Base-by-base conservation (phyloP, 2,888 invertebrate species). In the Scaptomyza cyrtandrae region DNA sequence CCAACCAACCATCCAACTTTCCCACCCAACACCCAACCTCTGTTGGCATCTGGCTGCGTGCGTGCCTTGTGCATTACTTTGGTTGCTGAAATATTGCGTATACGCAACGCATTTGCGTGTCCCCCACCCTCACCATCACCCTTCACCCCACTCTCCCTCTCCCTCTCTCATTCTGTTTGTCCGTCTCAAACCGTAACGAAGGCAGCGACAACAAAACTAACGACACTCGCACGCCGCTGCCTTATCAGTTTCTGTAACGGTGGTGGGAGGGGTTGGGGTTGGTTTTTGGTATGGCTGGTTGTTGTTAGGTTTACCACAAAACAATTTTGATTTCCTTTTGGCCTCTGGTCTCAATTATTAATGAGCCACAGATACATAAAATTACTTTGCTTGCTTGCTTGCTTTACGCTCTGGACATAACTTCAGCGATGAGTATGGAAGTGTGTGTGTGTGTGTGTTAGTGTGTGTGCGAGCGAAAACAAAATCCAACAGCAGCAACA, bases 41-140 rank as follows among this genome's bases (percentile, higher is more conserved):
- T 41, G n/a, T 19, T 55, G 56, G 35, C 59, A 55, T 35, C 35
- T 54, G 44, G 33, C 10, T 33, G 49, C 37, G 67, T 63, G 64
- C 71, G 74, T 76, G 84, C 70, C 68, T 64, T 70, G 58, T 79
- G 86, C 86, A 70, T 80, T 86, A 79, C 66, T 72, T 80, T 63
- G 66, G 66, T 66, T 66, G 54, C 56, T 80, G 75, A 84, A 82
- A 84, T 84, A 84, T 88, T 84, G 84, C 88, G 83, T 84, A 88
- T 83, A 88, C 83, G 88, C 77, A 88, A 52, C 65, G 74, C 55
- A 75, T 78, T 78, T 80, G 71, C 76, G 79, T 59, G 72, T 39
- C 14, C 39, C 33, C 10, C 33, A 29, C 29, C 29, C 24, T 24
- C 24, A 2, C 24, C 3, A 1, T 24, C 3, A 2, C 24, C 3